Evolutionary conservation across 2,888 invertebrate genomes (phyloP).

Genomic region (Aelia acuminata): DNA sequence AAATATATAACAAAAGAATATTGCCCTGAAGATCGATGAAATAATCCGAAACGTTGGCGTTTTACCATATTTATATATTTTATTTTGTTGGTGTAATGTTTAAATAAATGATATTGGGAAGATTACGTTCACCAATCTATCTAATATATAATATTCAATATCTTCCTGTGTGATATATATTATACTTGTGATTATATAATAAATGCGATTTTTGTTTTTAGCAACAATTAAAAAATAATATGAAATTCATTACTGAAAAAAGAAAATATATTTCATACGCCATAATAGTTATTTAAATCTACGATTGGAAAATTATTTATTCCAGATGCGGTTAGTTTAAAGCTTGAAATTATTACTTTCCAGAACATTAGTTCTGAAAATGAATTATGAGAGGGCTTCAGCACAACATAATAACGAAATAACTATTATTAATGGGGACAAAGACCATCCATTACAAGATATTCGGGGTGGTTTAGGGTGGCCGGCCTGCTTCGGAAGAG

Average conservation of each 20-base stretch:
- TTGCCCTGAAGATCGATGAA: no score
- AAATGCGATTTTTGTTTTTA: no score
- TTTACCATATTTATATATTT: no score
- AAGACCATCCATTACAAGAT: constrained; percentile 38
- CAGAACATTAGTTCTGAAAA: constrained; percentile 14
- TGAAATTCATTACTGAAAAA: background rate
- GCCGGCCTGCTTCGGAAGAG: constrained; percentile 4
- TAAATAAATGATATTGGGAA: no score
- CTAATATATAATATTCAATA: no score
- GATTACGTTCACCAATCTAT: no score
- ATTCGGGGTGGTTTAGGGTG: constrained; percentile 13
- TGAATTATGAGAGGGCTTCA: background rate
- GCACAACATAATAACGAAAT: constrained; percentile 31
- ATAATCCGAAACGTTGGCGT: no score
- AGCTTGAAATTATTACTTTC: background rate
- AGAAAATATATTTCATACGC: background rate
- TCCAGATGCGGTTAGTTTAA: background rate
- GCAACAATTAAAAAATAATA: no score
- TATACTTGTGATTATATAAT: no score
- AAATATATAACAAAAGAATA: no score
- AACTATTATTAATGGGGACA: constrained; percentile 38
- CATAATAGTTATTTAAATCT: background rate
- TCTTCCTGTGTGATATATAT: no score
- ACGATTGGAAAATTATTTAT: background rate
- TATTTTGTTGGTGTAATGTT: no score